A percentile compares a stretch with the other conserved stretches of the same genome.
phyloP scores from a whole-genome alignment of 2,888 invertebrate species.

The Tiphia femorata region DNA sequence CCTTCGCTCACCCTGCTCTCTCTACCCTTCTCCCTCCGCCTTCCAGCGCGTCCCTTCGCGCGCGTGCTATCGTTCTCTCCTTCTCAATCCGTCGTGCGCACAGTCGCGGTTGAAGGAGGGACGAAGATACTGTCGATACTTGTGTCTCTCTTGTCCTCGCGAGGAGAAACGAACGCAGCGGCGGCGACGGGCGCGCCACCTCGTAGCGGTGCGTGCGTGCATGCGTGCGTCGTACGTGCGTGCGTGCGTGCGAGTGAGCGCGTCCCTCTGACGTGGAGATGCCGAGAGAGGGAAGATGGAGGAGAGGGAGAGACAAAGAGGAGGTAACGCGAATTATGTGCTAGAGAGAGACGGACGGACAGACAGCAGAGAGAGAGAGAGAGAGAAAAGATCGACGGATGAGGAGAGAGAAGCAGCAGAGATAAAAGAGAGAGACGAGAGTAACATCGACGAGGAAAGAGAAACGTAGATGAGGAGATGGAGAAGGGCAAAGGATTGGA shows the following conservation, averaged over 20 bases:
- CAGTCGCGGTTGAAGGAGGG: no score
- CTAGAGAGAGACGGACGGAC: slow-evolving; percentile 16
- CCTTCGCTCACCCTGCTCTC: slow-evolving; percentile 33
- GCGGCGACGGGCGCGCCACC: slow-evolving; percentile 16
- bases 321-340: background rate
- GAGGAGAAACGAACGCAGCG: slow-evolving; percentile 1
- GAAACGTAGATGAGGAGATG: slow-evolving; percentile 15
- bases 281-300: slow-evolving; percentile 18
- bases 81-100: slow-evolving; percentile 12
- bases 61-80: slow-evolving; percentile 15
- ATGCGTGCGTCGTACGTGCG: no score
- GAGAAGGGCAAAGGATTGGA: slow-evolving; percentile 30
- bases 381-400: no score
- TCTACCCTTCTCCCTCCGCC: slow-evolving; percentile 8
- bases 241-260: no score
- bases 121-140: no score
- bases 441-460: slow-evolving; percentile 14
- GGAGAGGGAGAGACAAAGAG: slow-evolving; percentile 14
- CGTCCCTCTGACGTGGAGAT: slow-evolving; percentile 39
- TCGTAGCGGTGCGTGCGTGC: no score
- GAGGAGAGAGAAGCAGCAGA: slow-evolving; percentile 15
- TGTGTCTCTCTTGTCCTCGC: background rate
- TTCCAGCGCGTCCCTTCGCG: background rate
- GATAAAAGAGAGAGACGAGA: slow-evolving; percentile 14
- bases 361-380: slow-evolving; percentile 15